phyloP scores from a whole-genome alignment of 2,888 invertebrate species.

The Stenurella melanura region DNA sequence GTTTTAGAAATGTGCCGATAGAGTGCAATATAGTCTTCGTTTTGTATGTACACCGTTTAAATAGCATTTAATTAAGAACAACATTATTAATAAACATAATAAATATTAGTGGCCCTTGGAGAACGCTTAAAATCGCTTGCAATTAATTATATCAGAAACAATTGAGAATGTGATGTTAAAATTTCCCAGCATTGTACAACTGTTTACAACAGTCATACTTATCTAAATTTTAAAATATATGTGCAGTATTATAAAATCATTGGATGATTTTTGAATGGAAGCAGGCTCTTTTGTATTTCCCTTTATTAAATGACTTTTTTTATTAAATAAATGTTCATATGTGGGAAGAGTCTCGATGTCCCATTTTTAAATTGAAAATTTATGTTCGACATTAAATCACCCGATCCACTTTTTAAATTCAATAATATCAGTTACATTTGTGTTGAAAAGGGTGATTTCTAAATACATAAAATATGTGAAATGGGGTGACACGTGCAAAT shows the following conservation, averaged over 20 bases:
- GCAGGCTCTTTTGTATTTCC: not conserved
- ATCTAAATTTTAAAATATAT: not conserved
- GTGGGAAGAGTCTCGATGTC: slow-evolving; percentile 45
- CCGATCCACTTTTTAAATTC: slow-evolving; percentile 47
- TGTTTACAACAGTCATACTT: not conserved
- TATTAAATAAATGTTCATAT: slow-evolving; percentile 35
- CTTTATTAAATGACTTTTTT: slow-evolving; percentile 18
- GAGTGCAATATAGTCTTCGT: too few relatives aligned
- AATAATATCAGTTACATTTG: slow-evolving; percentile 56
- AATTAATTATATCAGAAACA: not conserved
- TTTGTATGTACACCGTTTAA: too few relatives aligned
- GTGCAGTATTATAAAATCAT: not conserved
- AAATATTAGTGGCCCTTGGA: not conserved
- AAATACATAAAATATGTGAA: slow-evolving; percentile 53
- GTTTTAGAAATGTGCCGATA: too few relatives aligned
- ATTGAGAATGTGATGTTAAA: not conserved
- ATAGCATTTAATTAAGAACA: too few relatives aligned
- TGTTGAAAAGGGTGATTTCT: slow-evolving; percentile 56
- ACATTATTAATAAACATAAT: too few relatives aligned
- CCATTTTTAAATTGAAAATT: slow-evolving; percentile 49
- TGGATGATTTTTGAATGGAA: not conserved
- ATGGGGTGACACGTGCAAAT: slow-evolving; percentile 49
- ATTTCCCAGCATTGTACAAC: not conserved
- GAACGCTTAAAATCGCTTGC: not conserved
- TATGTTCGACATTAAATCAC: slow-evolving; percentile 51